phyloP scores from a whole-genome alignment of 2,113 vertebrate species.

The Ailurus styani region DNA sequence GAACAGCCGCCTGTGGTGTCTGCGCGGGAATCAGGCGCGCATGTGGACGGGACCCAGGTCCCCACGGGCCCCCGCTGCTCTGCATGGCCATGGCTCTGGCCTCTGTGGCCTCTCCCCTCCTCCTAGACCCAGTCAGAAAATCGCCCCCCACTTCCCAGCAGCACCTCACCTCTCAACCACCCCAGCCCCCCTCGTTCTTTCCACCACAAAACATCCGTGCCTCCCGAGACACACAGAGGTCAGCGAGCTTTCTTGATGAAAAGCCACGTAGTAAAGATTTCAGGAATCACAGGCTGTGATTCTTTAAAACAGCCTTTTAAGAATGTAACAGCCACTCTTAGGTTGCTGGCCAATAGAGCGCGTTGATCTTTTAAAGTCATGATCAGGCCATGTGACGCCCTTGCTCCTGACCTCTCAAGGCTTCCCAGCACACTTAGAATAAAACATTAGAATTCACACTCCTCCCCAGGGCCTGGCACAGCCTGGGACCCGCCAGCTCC shows the following conservation, averaged over 20 bases:
- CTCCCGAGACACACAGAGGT: background rate
- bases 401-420: background rate
- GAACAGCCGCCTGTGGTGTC: background rate
- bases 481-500: background rate
- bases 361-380: background rate
- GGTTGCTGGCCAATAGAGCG: background rate
- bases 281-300: background rate
- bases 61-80: background rate
- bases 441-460: background rate
- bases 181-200: background rate
- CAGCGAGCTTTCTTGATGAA: background rate
- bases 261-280: background rate
- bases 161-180: background rate
- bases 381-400: background rate
- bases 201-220: background rate
- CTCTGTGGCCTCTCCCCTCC: background rate
- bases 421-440: background rate
- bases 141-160: background rate
- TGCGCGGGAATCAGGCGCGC: accelerated
- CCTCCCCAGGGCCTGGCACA: background rate
- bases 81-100: background rate
- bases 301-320: background rate
- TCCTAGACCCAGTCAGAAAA: background rate
- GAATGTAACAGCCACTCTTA: background rate
- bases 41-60: background rate